Percentiles rank a stretch among this genome's conserved stretches.
Conservation (phyloP, 92 coral and sea anemone genomes). For the Parazoanthus darwini region DNA sequence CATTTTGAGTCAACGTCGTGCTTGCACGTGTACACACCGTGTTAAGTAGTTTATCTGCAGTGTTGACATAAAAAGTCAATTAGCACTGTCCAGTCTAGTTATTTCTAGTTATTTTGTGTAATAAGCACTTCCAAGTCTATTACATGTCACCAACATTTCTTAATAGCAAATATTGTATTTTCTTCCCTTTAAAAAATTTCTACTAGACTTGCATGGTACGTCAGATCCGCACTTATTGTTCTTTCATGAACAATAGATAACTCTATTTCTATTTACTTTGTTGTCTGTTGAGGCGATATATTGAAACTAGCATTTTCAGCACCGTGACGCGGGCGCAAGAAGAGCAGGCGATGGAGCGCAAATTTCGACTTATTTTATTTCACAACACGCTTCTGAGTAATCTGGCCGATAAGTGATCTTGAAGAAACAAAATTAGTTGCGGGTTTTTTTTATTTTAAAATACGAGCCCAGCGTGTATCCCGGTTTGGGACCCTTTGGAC, state of each 20-base stretch:
- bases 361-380: neutral
- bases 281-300: neutral
- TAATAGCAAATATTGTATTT: neutral
- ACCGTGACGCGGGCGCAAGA: neutral
- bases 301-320: neutral
- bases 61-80: neutral
- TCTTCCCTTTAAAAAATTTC: neutral
- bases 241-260: neutral
- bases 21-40: neutral
- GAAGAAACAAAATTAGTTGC: neutral
- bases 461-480: constrained; percentile 1
- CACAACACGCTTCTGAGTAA: neutral
- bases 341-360: neutral
- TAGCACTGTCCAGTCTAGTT: neutral
- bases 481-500: constrained; percentile 5
- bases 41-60: neutral
- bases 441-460: neutral
- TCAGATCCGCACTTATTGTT: neutral
- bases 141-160: neutral
- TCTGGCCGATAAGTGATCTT: neutral
- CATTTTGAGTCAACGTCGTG: constrained; percentile 1
- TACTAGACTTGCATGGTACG: neutral
- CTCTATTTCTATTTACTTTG: neutral
- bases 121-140: neutral
- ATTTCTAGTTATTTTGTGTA: neutral